phyloP scores from a whole-genome alignment of 1,140 invertebrate species.

The Sesamia nonagrioides region DNA sequence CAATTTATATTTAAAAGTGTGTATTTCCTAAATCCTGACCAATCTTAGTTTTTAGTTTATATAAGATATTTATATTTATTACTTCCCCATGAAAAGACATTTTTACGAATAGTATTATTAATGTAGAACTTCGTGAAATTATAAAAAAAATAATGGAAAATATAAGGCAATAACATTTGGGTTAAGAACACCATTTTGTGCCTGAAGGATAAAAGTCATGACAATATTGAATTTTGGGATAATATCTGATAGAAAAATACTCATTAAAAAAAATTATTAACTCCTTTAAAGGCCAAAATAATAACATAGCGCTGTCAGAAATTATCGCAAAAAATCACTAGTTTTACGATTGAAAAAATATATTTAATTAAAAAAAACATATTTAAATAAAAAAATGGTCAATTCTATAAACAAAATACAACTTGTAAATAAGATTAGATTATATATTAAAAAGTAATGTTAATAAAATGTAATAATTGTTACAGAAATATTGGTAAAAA shows the following conservation, averaged over 20 bases:
- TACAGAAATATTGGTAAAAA: constrained; percentile 75
- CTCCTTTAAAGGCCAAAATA: constrained; percentile 28
- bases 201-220: constrained; percentile 73
- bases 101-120: constrained; percentile 88
- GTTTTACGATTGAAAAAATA: constrained; percentile 66
- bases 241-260: constrained; percentile 63
- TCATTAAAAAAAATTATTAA: constrained; percentile 39
- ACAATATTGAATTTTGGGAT: constrained; percentile 78
- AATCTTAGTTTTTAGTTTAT: constrained; percentile 83
- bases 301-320: constrained; percentile 54
- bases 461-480: constrained; percentile 78
- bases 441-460: constrained; percentile 78
- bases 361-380: constrained; percentile 67
- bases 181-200: constrained; percentile 84
- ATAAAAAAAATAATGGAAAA: constrained; percentile 55
- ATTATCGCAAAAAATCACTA: constrained; percentile 67
- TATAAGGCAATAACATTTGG: constrained; percentile 79
- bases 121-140: constrained; percentile 83
- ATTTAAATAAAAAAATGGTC: constrained; percentile 81
- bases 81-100: constrained; percentile 84
- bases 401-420: constrained; percentile 76
- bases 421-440: constrained; percentile 84
- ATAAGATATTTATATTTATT: constrained; percentile 86
- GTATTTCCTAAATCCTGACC: constrained; percentile 84
- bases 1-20: constrained; percentile 76